Evolutionary conservation across 2,888 invertebrate species (phyloP).

Genomic region (Lamellibrachia columna): DNA sequence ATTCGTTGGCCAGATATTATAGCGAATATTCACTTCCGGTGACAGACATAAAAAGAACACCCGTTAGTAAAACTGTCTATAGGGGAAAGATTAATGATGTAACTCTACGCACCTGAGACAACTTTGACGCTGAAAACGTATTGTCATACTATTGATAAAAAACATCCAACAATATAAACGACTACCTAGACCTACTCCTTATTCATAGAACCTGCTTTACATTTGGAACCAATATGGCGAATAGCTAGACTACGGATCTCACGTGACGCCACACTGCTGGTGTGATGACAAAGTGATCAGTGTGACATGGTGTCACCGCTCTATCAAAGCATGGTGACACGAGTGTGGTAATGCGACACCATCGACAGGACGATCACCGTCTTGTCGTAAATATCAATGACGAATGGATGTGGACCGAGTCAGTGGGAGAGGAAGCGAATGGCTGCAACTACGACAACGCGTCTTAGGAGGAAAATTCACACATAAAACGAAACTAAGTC

Average conservation of each 20-base stretch:
- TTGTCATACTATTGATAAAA: neutral
- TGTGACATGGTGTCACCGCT: neutral
- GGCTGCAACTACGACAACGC: neutral
- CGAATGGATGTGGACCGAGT: neutral
- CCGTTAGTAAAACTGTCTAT: no score
- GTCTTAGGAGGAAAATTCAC: neutral
- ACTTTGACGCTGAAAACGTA: neutral
- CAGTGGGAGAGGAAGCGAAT: neutral
- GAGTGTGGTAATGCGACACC: neutral
- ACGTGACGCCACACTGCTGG: neutral
- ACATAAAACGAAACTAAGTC: neutral
- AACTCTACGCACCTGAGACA: neutral
- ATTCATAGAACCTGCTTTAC: no score
- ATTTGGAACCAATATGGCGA: neutral
- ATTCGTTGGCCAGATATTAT: neutral
- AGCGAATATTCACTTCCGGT: no score
- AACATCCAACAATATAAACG: neutral
- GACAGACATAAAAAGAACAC: no score
- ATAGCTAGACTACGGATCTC: neutral
- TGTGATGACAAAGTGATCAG: neutral
- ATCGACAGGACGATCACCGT: neutral
- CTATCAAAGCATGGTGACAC: constrained; percentile 3
- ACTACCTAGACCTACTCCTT: neutral
- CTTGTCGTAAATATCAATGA: neutral
- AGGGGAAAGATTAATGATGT: no score